Evolutionary conservation across 2,888 invertebrate genomes (phyloP).

Genomic region (Cantharis lateralis): DNA sequence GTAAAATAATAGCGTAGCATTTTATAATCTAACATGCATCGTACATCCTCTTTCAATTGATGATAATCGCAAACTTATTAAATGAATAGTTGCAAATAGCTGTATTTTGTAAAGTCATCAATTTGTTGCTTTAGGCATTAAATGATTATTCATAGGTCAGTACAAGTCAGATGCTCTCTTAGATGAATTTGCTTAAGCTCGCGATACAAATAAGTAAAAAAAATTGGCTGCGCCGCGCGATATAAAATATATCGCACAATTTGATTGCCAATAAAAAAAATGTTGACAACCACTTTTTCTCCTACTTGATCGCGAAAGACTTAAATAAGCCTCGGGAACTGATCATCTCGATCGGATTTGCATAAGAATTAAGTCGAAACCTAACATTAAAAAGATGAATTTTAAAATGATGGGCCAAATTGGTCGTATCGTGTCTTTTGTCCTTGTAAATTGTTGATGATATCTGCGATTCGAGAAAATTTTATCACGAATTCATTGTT

Average conservation of each 20-base stretch:
- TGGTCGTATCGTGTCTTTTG: background rate
- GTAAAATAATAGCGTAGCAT: background rate
- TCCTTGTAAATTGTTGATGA: background rate
- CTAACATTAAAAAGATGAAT: background rate
- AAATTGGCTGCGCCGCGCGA: background rate
- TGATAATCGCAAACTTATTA: constrained; percentile 23
- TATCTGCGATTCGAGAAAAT: constrained; percentile 1
- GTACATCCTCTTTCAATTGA: constrained; percentile 18
- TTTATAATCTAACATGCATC: background rate
- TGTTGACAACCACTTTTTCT: background rate
- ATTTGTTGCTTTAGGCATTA: constrained; percentile 24
- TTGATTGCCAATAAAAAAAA: background rate
- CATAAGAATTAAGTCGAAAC: background rate
- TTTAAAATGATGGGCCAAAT: background rate
- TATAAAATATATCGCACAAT: background rate
- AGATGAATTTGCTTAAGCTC: constrained; percentile 25
- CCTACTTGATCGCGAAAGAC: background rate
- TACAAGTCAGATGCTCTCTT: constrained; percentile 30
- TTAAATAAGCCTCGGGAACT: background rate
- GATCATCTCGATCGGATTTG: background rate
- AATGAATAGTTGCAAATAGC: constrained; percentile 24
- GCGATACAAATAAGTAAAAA: background rate
- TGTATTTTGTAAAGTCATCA: constrained; percentile 26
- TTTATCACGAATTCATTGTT: constrained; percentile 13
- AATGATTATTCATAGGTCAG: constrained; percentile 32